Base-by-base conservation (phyloP, 2,113 vertebrate species). In the Uropsilus gracilis region DNA sequence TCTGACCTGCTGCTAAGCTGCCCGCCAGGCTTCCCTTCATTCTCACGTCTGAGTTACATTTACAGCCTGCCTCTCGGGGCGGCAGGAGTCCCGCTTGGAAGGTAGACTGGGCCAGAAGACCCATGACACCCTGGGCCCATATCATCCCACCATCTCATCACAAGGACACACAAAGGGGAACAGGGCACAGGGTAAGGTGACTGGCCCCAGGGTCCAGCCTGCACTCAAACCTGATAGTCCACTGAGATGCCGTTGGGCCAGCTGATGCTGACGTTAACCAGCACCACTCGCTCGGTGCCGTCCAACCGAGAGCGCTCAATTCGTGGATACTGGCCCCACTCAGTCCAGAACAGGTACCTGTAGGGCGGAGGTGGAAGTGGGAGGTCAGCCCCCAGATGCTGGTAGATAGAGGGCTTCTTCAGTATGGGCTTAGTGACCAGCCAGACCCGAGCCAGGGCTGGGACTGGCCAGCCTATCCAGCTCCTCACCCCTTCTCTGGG, bases 271-370 rank as follows among this genome's bases (percentile, higher is more conserved):
- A 97, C 97, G 0, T 99, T 99, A 48, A 99, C 99, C 89, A 99
- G 95, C 80, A 99, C 99, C 95, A 98, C 93, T 32, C 99, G 98
- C 95, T 99, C 98, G 0, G 99, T 98, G 34, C 99, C 99, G 0
- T 99, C 99, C 78, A 99, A 97, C 46, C 98, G 99, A 0, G 99
- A 99, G 37, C 99, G 98, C 96, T 99, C 99, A 0, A 99, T 99
- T 39, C 99, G 99, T 0, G 99, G 99, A 87, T 99, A 99, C 97
- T 99, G 99, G 75, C 99, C 99, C 99, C 99, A 99, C 96, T 99
- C 99, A 0, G 99, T 99, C 99, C 99, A 99, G 98, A 99, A 99
- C 87, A 99, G 98, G 96, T 99, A 99, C 89, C 99, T 99, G 94
- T 2, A 22, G 86, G 86, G 86, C 7, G n/a, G 66, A 88, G 57